These are phyloP conservation scores for Lordiphosa stackelbergi DNA, from an alignment of 1,140 invertebrate species.

Conservation along the genomic window DNA sequence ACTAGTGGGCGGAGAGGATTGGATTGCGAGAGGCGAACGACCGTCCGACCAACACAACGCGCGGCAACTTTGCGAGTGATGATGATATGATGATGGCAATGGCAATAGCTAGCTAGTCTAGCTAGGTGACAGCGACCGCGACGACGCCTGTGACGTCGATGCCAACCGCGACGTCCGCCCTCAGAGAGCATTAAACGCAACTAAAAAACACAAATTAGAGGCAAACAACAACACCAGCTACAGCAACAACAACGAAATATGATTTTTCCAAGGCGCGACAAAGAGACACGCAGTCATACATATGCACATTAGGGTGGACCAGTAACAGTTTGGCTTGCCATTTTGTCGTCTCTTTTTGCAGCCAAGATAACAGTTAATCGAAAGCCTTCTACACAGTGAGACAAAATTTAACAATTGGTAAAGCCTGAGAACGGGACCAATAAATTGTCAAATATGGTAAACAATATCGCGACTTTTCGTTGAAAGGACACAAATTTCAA, in stretches of 20 bases:
- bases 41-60: conserved; percentile 46
- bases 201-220: conserved; percentile 64
- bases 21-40: conserved; percentile 1
- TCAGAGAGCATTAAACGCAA: conserved; percentile 67
- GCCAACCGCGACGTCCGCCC: conserved; percentile 39
- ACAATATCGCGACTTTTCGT: too few species aligned
- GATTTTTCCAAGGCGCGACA: conserved; percentile 55
- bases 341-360: too few species aligned
- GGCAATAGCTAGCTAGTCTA: conserved; percentile 9
- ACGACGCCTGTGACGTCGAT: conserved; percentile 37
- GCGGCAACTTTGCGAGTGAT: conserved; percentile 57
- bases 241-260: conserved; percentile 57
- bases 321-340: background rate
- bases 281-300: conserved; percentile 9
- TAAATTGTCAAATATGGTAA: too few species aligned
- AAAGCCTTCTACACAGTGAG: too few species aligned
- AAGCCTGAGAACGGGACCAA: too few species aligned
- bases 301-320: conserved; percentile 16
- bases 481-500: too few species aligned
- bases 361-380: too few species aligned
- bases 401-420: too few species aligned
- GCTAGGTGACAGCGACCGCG: conserved; percentile 14
- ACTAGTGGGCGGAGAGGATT: background rate
- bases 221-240: conserved; percentile 13
- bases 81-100: conserved; percentile 16